These are phyloP conservation scores for Axinella damicornis DNA, from an alignment of 37 sponge, comb jelly and placozoan species.

Conservation along the genomic window DNA sequence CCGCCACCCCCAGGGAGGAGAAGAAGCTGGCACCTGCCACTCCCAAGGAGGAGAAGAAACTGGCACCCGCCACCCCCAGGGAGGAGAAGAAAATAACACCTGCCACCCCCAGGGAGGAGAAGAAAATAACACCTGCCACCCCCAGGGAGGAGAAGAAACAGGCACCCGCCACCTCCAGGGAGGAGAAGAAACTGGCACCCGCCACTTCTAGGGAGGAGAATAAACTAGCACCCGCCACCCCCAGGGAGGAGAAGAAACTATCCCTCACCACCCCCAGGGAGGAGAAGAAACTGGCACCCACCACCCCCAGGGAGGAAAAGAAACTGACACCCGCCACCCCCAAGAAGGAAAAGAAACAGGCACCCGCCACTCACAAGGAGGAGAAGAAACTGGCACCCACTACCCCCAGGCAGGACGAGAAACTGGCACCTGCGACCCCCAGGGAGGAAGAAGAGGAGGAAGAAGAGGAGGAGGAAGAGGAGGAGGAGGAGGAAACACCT, in stretches of 20 bases:
- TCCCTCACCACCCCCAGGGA: not conserved
- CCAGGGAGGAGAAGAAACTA: not conserved
- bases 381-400: not conserved
- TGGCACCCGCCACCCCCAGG: not conserved
- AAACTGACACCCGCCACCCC: not conserved
- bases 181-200: not conserved
- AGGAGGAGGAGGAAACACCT: conserved; percentile 36
- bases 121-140: not conserved
- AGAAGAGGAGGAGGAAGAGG: not conserved
- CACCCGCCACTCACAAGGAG: conserved; percentile 1
- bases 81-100: not conserved
- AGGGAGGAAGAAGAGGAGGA: conserved; percentile 9
- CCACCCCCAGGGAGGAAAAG: not conserved
- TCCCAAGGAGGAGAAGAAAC: conserved; percentile 1
- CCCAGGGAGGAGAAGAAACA: not conserved
- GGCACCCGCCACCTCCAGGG: not conserved
- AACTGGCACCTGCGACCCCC: not conserved
- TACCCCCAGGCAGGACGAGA: not conserved
- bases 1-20: not conserved
- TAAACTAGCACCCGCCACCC: not conserved
- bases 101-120: not conserved
- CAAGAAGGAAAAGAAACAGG: not conserved
- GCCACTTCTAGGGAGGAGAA: not conserved
- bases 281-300: not conserved
- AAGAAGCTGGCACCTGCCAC: not conserved